phyloP scores from a whole-genome alignment of 2,113 vertebrate genomes.

The Bostrychus sinensis region DNA sequence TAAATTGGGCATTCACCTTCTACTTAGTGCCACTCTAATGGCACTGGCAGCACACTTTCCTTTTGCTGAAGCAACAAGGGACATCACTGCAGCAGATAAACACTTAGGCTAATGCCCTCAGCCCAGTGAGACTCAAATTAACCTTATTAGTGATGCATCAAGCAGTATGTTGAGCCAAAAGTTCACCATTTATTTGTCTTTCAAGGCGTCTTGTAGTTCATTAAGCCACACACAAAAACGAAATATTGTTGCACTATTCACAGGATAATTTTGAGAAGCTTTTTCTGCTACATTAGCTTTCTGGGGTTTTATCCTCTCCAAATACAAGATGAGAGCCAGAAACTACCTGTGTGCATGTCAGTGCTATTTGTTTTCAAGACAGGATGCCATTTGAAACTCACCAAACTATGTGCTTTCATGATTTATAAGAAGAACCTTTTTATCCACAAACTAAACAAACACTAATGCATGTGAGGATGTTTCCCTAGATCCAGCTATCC shows the following conservation, averaged over 20 bases:
- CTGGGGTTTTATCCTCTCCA: slow-evolving; percentile 46
- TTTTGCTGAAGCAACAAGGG: slow-evolving; percentile 51
- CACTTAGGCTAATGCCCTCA: slow-evolving; percentile 57
- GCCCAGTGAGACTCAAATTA: slow-evolving; percentile 66
- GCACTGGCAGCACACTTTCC: slow-evolving; percentile 35
- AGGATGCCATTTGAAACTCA: slow-evolving; percentile 23
- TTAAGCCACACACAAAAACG: slow-evolving; percentile 62
- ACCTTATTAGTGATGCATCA: slow-evolving; percentile 70
- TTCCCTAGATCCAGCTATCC: no score
- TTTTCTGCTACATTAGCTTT: slow-evolving; percentile 65
- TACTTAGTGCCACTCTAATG: slow-evolving; percentile 53
- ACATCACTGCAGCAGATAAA: slow-evolving; percentile 59
- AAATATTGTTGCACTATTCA: slow-evolving; percentile 42
- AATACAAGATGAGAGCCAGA: slow-evolving; percentile 43
- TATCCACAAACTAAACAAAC: not conserved
- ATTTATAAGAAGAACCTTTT: slow-evolving; percentile 6
- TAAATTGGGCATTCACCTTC: slow-evolving; percentile 50
- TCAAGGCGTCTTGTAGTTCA: slow-evolving; percentile 62
- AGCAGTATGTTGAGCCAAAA: slow-evolving; percentile 53
- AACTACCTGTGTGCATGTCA: slow-evolving; percentile 34
- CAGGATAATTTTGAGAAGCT: slow-evolving; percentile 53
- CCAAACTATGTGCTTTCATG: not conserved
- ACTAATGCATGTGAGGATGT: not conserved
- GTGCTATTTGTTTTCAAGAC: slow-evolving; percentile 37
- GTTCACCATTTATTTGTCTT: slow-evolving; percentile 69